phyloP scores from a whole-genome alignment of 2,113 vertebrate genomes.

The Meleagris gallopavo region DNA sequence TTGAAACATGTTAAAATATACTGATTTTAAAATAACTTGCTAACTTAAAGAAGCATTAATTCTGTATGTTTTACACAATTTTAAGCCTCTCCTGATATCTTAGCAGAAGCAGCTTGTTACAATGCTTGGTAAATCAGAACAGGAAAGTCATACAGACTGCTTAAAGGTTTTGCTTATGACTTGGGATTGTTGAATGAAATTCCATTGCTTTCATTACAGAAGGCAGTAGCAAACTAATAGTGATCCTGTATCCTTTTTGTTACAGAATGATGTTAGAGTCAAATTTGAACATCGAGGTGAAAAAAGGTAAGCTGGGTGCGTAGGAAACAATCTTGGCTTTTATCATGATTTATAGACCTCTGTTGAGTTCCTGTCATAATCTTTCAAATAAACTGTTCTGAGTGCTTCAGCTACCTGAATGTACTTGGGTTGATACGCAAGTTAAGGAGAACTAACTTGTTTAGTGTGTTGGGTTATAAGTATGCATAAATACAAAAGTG shows the following conservation, averaged over 20 bases:
- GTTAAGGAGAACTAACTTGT: not conserved
- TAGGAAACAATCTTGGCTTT: not conserved
- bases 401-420: not conserved
- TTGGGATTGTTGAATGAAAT: not conserved
- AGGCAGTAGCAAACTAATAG: not conserved
- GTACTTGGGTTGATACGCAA: not conserved
- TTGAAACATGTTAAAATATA: not conserved
- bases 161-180: not conserved
- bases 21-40: not conserved
- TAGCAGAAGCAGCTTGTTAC: not conserved
- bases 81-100: not conserved
- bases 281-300: conserved; percentile 99
- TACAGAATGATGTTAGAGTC: conserved; percentile 94
- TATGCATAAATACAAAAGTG: not conserved
- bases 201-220: not conserved
- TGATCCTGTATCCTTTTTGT: conserved; percentile 19
- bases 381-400: not conserved
- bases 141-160: not conserved
- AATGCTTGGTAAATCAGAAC: not conserved
- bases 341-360: not conserved
- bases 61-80: not conserved
- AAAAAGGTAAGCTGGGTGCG: conserved; percentile 86
- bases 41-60: not conserved
- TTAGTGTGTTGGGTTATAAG: not conserved
- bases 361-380: not conserved